Evolutionary conservation across 2,797 vertebrate genomes (phyloP).

Genomic region (Sciurus vulgaris): DNA sequence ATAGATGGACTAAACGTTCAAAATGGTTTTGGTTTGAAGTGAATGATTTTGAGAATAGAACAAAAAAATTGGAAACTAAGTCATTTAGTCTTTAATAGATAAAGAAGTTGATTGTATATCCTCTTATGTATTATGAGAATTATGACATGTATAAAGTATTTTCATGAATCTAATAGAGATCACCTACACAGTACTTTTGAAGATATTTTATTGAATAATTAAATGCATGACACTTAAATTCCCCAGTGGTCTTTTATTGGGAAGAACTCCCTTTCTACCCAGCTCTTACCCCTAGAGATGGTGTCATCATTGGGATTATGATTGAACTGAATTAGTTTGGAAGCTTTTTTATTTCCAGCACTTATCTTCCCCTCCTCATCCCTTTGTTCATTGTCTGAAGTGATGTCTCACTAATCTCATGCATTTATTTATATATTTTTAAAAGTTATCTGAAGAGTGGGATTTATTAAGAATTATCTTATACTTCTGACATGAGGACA

Average conservation of each 20-base stretch:
- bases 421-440: neutral
- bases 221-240: neutral
- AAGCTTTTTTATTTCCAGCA: neutral
- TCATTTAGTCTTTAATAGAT: conserved; percentile 35
- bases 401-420: neutral
- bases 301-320: neutral
- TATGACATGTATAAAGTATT: neutral
- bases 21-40: neutral
- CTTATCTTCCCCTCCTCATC: neutral
- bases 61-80: conserved; percentile 19
- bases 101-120: neutral
- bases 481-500: neutral
- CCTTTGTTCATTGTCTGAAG: neutral
- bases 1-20: neutral
- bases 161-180: conserved; percentile 32
- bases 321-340: conserved; percentile 17
- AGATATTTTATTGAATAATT: neutral
- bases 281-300: neutral
- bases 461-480: neutral
- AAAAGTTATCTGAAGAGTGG: neutral
- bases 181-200: neutral
- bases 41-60: conserved; percentile 29
- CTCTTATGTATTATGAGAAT: neutral
- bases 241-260: neutral
- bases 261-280: neutral